These are phyloP conservation scores for Dolichallabes microphthalmus DNA, from an alignment of 2,113 vertebrate genomes.

Conservation along the genomic window DNA sequence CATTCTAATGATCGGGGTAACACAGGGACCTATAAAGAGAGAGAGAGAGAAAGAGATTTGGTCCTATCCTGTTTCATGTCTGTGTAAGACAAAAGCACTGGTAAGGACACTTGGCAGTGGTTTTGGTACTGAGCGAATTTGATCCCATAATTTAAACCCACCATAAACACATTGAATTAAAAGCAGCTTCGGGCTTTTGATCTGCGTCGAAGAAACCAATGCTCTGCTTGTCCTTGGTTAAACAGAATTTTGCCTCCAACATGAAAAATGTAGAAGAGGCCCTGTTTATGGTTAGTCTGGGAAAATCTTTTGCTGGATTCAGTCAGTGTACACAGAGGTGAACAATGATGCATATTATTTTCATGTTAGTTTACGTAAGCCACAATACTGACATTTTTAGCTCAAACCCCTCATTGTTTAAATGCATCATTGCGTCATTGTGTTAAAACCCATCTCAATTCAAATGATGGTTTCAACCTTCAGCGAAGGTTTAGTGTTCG, in stretches of 20 bases:
- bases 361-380: slow-evolving; percentile 25
- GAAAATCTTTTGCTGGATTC: slow-evolving; percentile 36
- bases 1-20: slow-evolving; percentile 14
- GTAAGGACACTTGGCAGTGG: slow-evolving; percentile 40
- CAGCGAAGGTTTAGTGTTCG: not conserved
- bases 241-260: slow-evolving; percentile 42
- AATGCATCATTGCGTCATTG: not conserved
- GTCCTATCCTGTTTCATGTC: slow-evolving; percentile 47
- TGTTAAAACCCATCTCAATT: not conserved
- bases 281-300: slow-evolving; percentile 47
- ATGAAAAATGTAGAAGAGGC: slow-evolving; percentile 51
- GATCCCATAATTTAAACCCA: slow-evolving; percentile 54
- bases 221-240: slow-evolving; percentile 32
- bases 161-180: slow-evolving; percentile 56
- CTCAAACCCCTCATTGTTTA: not conserved
- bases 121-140: slow-evolving; percentile 43
- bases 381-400: not conserved
- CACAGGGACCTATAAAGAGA: slow-evolving; percentile 11
- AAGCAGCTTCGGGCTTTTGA: slow-evolving; percentile 47
- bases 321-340: slow-evolving; percentile 29
- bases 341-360: slow-evolving; percentile 33
- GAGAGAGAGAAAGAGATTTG: slow-evolving; percentile 36
- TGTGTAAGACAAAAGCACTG: slow-evolving; percentile 41
- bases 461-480: not conserved
- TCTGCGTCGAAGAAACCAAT: slow-evolving; percentile 37